Percentiles rank a stretch among this genome's conserved stretches.
Conservation (phyloP, 2,797 vertebrate species). For the Myotis myotis region DNA sequence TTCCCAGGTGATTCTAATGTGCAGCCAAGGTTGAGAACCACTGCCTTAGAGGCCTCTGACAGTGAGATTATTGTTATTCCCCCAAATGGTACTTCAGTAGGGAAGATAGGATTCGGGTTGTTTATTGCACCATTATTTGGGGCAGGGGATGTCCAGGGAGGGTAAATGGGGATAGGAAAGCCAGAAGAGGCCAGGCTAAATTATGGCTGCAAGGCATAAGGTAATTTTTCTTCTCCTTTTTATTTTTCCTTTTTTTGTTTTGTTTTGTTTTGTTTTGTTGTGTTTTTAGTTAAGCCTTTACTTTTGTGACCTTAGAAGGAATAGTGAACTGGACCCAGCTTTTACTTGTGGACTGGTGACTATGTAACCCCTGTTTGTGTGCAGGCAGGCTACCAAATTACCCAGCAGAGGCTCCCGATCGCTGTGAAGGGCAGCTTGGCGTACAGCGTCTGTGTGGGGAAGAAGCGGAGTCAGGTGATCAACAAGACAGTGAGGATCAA, state of each 20-base stretch:
- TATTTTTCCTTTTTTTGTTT: neutral
- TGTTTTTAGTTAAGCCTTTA: neutral
- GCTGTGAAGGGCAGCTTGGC: slow-evolving; percentile 90
- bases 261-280: neutral
- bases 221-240: neutral
- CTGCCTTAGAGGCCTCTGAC: slow-evolving; percentile 65
- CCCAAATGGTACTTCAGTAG: slow-evolving; percentile 66
- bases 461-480: slow-evolving; percentile 85
- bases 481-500: slow-evolving; percentile 90
- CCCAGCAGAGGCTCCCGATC: slow-evolving; percentile 94
- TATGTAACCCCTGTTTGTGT: slow-evolving; percentile 61
- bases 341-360: neutral
- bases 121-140: slow-evolving; percentile 71
- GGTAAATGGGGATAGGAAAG: neutral
- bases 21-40: no score
- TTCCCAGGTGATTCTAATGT: no score
- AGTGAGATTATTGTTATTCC: slow-evolving; percentile 77
- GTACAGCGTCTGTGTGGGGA: slow-evolving; percentile 87
- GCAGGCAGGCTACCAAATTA: slow-evolving; percentile 98
- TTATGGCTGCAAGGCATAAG: neutral
- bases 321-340: neutral
- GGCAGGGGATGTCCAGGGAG: neutral
- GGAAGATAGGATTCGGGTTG: slow-evolving; percentile 70
- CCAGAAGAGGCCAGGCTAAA: slow-evolving; percentile 19
- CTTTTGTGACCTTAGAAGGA: neutral